Percentiles rank a stretch among this genome's conserved stretches.
Evolutionary conservation across 2,888 invertebrate species (phyloP).

Genomic region (Trichogramma evanescens): DNA sequence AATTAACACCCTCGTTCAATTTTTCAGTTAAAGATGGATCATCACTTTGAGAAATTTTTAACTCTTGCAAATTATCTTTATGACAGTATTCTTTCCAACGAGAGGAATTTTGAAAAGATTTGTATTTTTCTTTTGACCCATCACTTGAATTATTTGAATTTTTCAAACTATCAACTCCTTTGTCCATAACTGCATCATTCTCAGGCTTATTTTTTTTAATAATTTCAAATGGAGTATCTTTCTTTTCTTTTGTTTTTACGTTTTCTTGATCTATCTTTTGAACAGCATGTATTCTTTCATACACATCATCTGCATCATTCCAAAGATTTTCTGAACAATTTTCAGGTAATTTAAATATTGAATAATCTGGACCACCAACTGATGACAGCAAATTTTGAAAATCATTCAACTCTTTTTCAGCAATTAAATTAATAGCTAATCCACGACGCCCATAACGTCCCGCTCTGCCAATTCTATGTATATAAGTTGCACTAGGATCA

Average conservation of each 20-base stretch:
- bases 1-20: constrained; percentile 26
- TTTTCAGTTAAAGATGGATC: constrained; percentile 27
- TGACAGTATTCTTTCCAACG: neutral
- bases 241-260: constrained; percentile 13
- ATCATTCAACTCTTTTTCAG: constrained; percentile 57
- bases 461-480: constrained; percentile 92
- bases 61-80: constrained; percentile 11
- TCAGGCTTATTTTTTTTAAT: neutral
- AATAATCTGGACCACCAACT: constrained; percentile 53
- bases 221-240: neutral
- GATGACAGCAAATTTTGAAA: constrained; percentile 55
- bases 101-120: neutral
- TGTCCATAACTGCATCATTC: neutral
- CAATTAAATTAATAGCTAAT: constrained; percentile 67
- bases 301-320: constrained; percentile 27
- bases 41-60: constrained; percentile 24
- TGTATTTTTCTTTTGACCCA: neutral
- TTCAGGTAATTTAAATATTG: constrained; percentile 48
- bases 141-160: neutral
- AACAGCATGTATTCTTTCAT: constrained; percentile 32
- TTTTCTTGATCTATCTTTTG: constrained; percentile 4
- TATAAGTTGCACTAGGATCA: constrained; percentile 63
- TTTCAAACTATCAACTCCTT: neutral
- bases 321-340: constrained; percentile 38
- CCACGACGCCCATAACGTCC: constrained; percentile 89